A percentile compares a stretch with the other conserved stretches of the same genome.
Conservation (phyloP, 2,797 vertebrate species). For the Propithecus deckenii region DNA sequence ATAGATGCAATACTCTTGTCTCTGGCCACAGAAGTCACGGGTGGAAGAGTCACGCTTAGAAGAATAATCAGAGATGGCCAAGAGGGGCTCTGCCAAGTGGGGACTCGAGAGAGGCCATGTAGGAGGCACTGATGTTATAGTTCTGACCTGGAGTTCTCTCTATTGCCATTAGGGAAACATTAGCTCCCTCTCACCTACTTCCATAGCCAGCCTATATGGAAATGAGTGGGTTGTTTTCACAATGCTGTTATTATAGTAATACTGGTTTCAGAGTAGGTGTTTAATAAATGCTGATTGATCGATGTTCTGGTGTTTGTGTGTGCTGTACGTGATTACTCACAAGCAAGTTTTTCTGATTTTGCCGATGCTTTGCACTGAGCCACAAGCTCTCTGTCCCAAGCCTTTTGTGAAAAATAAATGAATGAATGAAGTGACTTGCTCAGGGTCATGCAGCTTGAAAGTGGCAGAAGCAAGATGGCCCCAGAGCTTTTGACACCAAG, state of each 20-base stretch:
- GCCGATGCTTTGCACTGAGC: not conserved
- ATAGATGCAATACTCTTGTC: not conserved
- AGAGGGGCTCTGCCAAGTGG: not conserved
- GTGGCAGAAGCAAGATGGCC: not conserved
- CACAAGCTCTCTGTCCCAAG: not conserved
- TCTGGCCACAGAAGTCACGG: not conserved
- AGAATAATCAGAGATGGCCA: not conserved
- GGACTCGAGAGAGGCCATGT: not conserved
- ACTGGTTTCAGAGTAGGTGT: not conserved
- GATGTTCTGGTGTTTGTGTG: not conserved
- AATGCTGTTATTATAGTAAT: not conserved
- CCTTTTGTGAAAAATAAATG: constrained; percentile 21
- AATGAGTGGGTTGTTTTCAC: not conserved
- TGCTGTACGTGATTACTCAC: not conserved
- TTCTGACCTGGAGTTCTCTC: not conserved
- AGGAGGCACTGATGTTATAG: not conserved
- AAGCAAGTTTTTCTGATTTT: not conserved
- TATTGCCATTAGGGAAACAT: not conserved
- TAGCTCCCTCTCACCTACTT: not conserved
- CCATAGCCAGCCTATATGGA: not conserved
- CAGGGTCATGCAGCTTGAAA: not conserved
- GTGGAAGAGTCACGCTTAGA: not conserved
- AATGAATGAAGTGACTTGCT: constrained; percentile 18
- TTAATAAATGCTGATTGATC: not conserved
- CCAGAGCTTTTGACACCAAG: not conserved